Evolutionary conservation across 2,797 vertebrate species (phyloP).

Genomic region (Moxostoma hubbsi): DNA sequence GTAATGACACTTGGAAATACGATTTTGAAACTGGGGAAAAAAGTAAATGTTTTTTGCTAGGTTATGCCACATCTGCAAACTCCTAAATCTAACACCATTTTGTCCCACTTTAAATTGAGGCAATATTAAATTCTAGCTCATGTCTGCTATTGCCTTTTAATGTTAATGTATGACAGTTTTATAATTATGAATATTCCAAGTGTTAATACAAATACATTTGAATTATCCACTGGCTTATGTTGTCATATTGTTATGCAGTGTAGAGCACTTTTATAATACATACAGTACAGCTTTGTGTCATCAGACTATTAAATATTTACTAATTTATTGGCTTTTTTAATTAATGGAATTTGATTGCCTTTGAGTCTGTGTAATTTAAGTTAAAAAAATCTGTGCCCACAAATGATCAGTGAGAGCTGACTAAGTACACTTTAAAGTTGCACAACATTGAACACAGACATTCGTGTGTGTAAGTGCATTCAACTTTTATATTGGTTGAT

Average conservation of each 20-base stretch:
- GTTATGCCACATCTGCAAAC: too few species aligned
- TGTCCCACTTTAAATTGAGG: background rate
- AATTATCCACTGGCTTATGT: background rate
- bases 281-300: background rate
- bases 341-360: too few species aligned
- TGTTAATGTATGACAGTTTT: background rate
- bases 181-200: background rate
- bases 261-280: background rate
- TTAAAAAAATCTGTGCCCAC: background rate
- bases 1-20: background rate
- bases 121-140: background rate
- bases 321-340: background rate
- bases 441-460: too few species aligned
- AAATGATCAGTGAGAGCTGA: background rate
- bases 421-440: too few species aligned
- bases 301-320: background rate
- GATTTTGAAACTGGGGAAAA: too few species aligned
- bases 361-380: background rate
- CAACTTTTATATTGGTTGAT: too few species aligned
- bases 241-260: background rate
- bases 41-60: too few species aligned
- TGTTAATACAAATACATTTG: background rate
- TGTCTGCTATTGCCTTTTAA: background rate
- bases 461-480: too few species aligned
- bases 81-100: too few species aligned